Percentiles rank a stretch among this genome's conserved stretches.
These are phyloP conservation scores for Steinernema khuongi DNA, from an alignment of 1,140 invertebrate species.

Conservation along the genomic window DNA sequence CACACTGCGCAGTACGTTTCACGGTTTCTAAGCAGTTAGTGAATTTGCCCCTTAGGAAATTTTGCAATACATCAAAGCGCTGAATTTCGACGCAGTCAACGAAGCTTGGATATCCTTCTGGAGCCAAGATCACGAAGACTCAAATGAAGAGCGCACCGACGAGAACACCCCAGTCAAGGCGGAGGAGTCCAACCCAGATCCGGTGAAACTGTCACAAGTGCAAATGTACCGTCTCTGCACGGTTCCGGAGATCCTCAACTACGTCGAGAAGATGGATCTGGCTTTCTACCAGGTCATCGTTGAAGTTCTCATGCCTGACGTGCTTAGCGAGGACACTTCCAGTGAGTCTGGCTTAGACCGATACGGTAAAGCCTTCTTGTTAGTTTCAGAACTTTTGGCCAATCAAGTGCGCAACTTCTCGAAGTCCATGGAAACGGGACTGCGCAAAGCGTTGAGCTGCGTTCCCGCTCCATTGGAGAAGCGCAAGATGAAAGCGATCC, in stretches of 20 bases:
- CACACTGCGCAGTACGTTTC: slow-evolving; percentile 27
- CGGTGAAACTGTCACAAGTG: slow-evolving; percentile 51
- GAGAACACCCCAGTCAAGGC: neutral
- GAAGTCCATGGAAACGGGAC: slow-evolving; percentile 13
- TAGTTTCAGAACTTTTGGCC: neutral
- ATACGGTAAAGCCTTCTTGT: neutral
- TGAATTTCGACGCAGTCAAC: slow-evolving; percentile 28
- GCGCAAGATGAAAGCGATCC: slow-evolving; percentile 74
- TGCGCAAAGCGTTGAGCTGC: slow-evolving; percentile 73
- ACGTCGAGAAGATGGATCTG: slow-evolving; percentile 76
- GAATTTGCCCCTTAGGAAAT: slow-evolving; percentile 21
- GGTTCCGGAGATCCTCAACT: slow-evolving; percentile 68
- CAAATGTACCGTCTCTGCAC: slow-evolving; percentile 65
- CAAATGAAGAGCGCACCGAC: neutral
- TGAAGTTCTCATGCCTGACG: slow-evolving; percentile 89
- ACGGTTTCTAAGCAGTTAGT: neutral
- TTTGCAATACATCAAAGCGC: slow-evolving; percentile 18
- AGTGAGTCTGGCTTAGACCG: neutral
- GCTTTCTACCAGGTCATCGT: slow-evolving; percentile 91
- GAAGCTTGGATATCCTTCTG: slow-evolving; percentile 35
- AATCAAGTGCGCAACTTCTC: slow-evolving; percentile 26
- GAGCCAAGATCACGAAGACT: slow-evolving; percentile 35
- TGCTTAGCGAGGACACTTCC: slow-evolving; percentile 66
- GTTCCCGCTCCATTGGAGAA: slow-evolving; percentile 77
- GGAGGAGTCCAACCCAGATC: neutral